Conservation (phyloP, 2,797 vertebrate genomes). For the Xenentodon cancila region DNA sequence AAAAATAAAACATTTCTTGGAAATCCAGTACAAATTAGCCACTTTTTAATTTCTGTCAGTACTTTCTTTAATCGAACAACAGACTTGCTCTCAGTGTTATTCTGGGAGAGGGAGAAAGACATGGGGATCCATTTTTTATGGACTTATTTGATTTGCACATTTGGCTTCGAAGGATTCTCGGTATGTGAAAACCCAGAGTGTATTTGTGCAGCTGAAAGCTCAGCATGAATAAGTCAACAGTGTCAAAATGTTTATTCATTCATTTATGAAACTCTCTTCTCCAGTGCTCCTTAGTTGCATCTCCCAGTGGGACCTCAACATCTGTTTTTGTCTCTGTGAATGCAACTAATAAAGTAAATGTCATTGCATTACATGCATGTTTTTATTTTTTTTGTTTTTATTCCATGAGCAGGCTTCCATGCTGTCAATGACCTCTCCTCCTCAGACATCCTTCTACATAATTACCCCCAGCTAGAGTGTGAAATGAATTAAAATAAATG, state of each 20-base stretch:
- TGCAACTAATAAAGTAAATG: constrained; percentile 28
- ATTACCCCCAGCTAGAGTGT: constrained; percentile 7
- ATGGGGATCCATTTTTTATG: constrained; percentile 72
- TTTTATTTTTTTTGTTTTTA: too few relatives aligned
- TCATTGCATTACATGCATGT: constrained; percentile 14
- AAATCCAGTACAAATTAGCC: too few relatives aligned
- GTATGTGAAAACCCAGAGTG: constrained; percentile 61
- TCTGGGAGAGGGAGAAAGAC: constrained; percentile 42
- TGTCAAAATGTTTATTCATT: constrained; percentile 80
- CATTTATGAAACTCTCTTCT: constrained; percentile 69
- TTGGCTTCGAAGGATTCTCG: constrained; percentile 68
- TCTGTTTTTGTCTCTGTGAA: constrained; percentile 33
- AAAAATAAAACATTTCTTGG: too few relatives aligned
- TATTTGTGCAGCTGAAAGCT: constrained; percentile 70
- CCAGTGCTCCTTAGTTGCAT: constrained; percentile 34
- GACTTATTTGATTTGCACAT: constrained; percentile 69
- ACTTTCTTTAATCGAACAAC: constrained; percentile 38
- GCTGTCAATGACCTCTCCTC: not conserved
- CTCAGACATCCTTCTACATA: constrained; percentile 1
- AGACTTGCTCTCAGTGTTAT: constrained; percentile 42
- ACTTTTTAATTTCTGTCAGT: too few relatives aligned
- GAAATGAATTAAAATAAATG: constrained; percentile 13
- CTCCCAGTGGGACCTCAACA: constrained; percentile 29
- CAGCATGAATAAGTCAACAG: constrained; percentile 78
- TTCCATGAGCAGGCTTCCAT: not conserved